Conservation (phyloP, 2,888 invertebrate genomes). For the Tetranychus truncatus region DNA sequence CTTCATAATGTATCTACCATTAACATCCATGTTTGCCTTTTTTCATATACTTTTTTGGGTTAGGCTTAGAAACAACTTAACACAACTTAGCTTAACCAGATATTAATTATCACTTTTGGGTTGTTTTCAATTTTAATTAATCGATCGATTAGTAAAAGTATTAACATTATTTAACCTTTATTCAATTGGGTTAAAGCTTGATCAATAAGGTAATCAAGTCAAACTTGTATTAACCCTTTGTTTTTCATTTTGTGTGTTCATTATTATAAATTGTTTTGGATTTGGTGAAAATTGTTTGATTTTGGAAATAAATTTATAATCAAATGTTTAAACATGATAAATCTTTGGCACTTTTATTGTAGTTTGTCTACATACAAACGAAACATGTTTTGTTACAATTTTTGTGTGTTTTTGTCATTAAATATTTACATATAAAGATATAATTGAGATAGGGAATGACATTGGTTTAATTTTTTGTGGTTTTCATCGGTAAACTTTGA, state of each 20-base stretch:
- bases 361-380: neutral
- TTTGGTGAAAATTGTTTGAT: neutral
- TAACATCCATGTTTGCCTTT: neutral
- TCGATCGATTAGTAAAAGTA: neutral
- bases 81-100: neutral
- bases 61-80: neutral
- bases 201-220: neutral
- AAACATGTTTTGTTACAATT: neutral
- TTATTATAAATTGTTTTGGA: neutral
- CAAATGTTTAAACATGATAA: neutral
- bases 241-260: neutral
- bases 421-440: neutral
- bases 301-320: neutral
- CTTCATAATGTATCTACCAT: neutral
- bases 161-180: neutral
- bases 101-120: neutral
- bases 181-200: neutral
- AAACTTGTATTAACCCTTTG: neutral
- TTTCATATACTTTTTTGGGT: neutral
- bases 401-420: neutral
- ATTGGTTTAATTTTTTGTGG: neutral
- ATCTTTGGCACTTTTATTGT: neutral
- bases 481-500: neutral
- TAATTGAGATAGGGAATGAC: neutral
- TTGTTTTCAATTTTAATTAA: neutral